Base-by-base conservation (phyloP, 2,888 invertebrate species). In the Galerucella nymphaeae region DNA sequence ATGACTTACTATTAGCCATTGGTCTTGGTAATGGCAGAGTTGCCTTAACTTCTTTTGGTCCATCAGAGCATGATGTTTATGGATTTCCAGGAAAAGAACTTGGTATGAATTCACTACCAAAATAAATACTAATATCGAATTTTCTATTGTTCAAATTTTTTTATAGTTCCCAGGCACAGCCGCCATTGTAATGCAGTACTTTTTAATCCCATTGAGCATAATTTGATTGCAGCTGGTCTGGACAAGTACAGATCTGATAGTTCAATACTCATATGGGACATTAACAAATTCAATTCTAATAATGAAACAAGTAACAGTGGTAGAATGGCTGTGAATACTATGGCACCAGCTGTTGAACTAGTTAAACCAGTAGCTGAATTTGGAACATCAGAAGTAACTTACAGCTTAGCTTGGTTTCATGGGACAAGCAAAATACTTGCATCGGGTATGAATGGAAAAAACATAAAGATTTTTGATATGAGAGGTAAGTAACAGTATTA, bases 11-110 rank as follows among this genome's bases (percentile, higher is more conserved):
- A 59, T 87, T 98, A 53, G 97, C 97, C 0, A 90, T 97, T 9
- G 98, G 97, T 1, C 91, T 96, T 83, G 92, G 94, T 0, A 96
- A 93, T 88, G 97, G 98, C n/a, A 92, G 93, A 87, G 93, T 98
- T 53, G 89, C 93, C 0, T 88, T 98, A 8, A 93, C 94, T 41
- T 93, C 93, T 11, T 93, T 96, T 81, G 93, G 93, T 57, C 77
- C 80, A 42, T 78, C 84, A 8, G 89, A 90, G 48, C 89, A 88
- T 84, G 94, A 94, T 83, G 89, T 91, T 1, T 85, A 91, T 58
- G 91, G 91, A 16, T 86, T 94, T 13, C 89, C 91, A 50, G 94
- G 94, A 70, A 92, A 92, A 84, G 96, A 96, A 86, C 91, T 96
- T 84, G 90, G 95, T 94, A 86, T 66, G 66, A 41, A 8, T 38